Evolutionary conservation across 2,113 vertebrate genomes (phyloP), one percentile per base, ranked within the genome.

Genomic region (Indicator maculatus): DNA sequence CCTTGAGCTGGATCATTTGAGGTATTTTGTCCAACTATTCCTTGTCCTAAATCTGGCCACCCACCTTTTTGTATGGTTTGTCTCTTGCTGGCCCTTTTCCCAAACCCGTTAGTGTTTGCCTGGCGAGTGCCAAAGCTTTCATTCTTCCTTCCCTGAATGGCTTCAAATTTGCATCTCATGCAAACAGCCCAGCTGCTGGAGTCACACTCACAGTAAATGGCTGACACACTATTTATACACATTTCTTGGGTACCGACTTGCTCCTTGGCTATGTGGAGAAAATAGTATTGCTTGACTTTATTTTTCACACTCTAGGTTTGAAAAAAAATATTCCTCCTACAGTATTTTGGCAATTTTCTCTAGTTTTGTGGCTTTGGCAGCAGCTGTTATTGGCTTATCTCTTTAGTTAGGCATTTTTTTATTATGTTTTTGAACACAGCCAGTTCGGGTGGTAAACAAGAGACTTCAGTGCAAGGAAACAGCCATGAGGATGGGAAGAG

Each of bases 101-200:
- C 93, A 12, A 66, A 81, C 93, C 95, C 27, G 95, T 94, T 96
- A 87, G 81, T 91, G 88, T 98, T 97, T 95, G 97, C 93, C 94
- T 20, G 44, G 86, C 1, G 19, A 97, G 96, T 95, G 95, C 96
- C 96, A 96, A 96, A 94, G 96, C 93, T 94, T 96, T 94, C 95
- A 95, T 96, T 97, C 96, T 97, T 96, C 86, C 71, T 95, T 92
- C 86, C 58, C 80, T 84, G 95, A 97, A 96, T 84, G 96, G 96
- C 93, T 95, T 76, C 58, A 61, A 79, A 97, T 98, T 98, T 98
- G 96, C 97, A 97, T 97, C 94, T 94, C 92, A 71, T 96, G 97
- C 96, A 97, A 97, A 96, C 96, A 92, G 89, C 92, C 95, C 97
- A 97, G 97, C 97, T 98, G 97, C 97, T 96, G 74, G 92, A 96